Conservation (phyloP, 2,797 vertebrate genomes). For the Vultur gryphus region DNA sequence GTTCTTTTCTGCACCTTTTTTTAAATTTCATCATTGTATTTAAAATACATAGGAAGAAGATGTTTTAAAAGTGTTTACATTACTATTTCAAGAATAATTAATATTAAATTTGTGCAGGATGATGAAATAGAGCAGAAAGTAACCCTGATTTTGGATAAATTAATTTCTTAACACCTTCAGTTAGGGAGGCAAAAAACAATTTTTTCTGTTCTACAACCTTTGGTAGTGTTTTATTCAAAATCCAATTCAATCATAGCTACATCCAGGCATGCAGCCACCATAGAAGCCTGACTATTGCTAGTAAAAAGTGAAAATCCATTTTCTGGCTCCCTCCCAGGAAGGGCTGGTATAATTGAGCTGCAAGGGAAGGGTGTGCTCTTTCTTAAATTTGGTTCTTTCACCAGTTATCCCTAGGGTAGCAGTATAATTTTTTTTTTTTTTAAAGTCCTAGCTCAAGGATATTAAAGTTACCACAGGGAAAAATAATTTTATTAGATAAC, state of each 20-base stretch:
- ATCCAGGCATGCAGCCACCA: background rate
- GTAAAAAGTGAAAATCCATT: background rate
- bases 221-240: background rate
- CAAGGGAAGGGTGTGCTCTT: background rate
- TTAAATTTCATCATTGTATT: background rate
- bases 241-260: background rate
- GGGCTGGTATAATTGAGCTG: background rate
- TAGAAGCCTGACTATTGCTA: background rate
- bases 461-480: background rate
- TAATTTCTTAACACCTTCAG: background rate
- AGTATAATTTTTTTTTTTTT: background rate
- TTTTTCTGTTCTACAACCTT: background rate
- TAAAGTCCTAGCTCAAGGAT: background rate
- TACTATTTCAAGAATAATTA: background rate
- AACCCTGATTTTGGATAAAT: background rate
- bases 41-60: background rate
- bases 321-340: background rate
- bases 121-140: background rate
- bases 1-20: background rate
- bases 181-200: background rate
- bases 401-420: background rate
- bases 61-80: background rate
- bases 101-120: background rate
- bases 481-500: background rate
- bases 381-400: background rate